Evolutionary conservation across 2,113 vertebrate species (phyloP).

Genomic region (Cervus canadensis): DNA sequence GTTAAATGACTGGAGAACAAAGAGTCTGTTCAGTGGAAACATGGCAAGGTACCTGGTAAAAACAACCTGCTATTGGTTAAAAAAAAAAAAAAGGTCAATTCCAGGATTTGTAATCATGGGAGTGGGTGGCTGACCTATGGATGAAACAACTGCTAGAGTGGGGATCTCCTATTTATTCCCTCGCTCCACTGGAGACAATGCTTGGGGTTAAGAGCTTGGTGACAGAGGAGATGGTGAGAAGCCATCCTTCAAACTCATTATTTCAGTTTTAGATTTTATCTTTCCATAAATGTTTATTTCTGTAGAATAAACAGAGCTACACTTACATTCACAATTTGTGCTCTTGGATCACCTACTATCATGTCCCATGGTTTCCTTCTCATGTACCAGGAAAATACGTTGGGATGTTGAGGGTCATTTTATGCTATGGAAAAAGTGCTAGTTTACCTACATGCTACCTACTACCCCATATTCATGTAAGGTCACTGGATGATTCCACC

Average conservation of each 20-base stretch:
- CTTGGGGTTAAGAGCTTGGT: background rate
- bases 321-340: background rate
- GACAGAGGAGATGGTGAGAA: background rate
- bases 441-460: background rate
- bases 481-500: no score
- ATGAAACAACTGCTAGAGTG: background rate
- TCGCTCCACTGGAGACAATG: background rate
- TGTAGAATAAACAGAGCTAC: background rate
- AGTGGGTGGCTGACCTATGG: background rate
- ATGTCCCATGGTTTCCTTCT: background rate
- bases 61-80: background rate
- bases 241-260: background rate
- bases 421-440: no score
- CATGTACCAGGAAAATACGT: background rate
- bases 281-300: background rate
- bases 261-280: background rate
- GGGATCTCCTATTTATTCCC: background rate
- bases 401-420: background rate
- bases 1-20: background rate
- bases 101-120: background rate
- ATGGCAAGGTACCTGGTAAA: background rate
- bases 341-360: no score
- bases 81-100: background rate
- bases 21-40: background rate
- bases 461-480: background rate